Evolutionary conservation across 37 sponge, comb jelly and placozoan species (phyloP).

Genomic region (Crambe crambe): DNA sequence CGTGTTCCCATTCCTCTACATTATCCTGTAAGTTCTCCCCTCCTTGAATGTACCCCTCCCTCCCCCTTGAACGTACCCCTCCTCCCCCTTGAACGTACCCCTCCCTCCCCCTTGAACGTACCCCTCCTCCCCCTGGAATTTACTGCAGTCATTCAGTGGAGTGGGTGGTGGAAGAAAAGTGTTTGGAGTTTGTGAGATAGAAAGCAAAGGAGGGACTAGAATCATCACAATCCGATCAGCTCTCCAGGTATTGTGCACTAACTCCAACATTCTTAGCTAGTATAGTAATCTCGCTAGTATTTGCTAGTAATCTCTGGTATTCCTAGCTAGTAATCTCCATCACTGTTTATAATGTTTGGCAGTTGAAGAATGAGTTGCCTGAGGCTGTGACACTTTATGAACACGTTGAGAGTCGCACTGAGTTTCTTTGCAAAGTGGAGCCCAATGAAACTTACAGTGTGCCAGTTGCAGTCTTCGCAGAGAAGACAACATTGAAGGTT

Average conservation of each 20-base stretch:
- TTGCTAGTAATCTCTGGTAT: too few relatives aligned
- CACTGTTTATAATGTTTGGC: neutral
- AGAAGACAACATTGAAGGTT: neutral
- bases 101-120: too few relatives aligned
- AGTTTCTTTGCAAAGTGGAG: neutral
- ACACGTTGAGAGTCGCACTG: neutral
- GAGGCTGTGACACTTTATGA: neutral
- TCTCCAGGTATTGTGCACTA: neutral
- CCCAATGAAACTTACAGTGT: neutral
- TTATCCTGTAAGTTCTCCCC: neutral
- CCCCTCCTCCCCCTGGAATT: too few relatives aligned
- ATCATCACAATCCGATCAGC: slow-evolving; percentile 1
- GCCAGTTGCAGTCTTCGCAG: neutral
- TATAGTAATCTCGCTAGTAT: neutral
- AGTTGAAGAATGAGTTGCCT: slow-evolving; percentile 5
- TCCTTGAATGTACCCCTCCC: too few relatives aligned
- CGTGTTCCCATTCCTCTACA: neutral
- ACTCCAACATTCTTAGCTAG: neutral
- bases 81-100: too few relatives aligned
- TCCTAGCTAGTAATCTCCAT: neutral
- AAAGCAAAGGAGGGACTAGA: neutral
- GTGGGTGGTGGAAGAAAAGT: neutral
- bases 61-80: too few relatives aligned
- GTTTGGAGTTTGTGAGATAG: neutral
- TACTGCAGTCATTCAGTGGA: neutral